Percentiles rank a stretch among this genome's conserved stretches.
Conservation (phyloP, 1,140 invertebrate species). For the Leptoteleia sp. region DNA sequence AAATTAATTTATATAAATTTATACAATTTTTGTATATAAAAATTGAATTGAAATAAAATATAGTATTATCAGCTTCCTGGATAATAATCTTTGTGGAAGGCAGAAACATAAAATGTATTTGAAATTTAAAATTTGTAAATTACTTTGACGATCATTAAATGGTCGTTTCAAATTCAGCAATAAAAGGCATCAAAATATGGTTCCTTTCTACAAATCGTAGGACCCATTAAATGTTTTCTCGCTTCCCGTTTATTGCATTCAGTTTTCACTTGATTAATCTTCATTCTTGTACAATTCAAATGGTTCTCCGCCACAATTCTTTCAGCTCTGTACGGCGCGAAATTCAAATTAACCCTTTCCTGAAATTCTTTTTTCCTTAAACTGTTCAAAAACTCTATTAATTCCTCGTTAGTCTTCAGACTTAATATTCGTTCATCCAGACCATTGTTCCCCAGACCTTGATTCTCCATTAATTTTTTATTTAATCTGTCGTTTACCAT, state of each 20-base stretch:
- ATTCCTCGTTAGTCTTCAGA: constrained; percentile 38
- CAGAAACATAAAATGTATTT: no score
- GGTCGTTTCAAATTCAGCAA: constrained; percentile 2
- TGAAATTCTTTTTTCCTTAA: constrained; percentile 34
- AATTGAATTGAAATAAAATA: no score
- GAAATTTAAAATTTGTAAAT: no score
- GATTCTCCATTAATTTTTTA: constrained; percentile 25
- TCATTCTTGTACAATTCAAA: constrained; percentile 32
- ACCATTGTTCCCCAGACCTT: constrained; percentile 31
- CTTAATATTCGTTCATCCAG: constrained; percentile 32
- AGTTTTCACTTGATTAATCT: constrained; percentile 40
- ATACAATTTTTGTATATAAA: no score
- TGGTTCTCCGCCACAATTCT: constrained; percentile 32
- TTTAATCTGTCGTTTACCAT: constrained; percentile 19
- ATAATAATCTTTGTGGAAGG: no score
- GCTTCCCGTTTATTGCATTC: constrained; percentile 14
- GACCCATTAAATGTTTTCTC: not conserved
- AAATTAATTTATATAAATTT: no score
- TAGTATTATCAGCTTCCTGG: no score
- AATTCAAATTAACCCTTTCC: constrained; percentile 38
- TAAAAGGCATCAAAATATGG: constrained; percentile 53
- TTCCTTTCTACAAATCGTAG: constrained; percentile 2
- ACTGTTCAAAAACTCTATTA: constrained; percentile 11
- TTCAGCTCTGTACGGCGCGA: constrained; percentile 39
- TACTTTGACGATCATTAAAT: not conserved